Evolutionary conservation across 92 coral and sea anemone genomes (phyloP).

Genomic region (Epizoanthus stellaris): DNA sequence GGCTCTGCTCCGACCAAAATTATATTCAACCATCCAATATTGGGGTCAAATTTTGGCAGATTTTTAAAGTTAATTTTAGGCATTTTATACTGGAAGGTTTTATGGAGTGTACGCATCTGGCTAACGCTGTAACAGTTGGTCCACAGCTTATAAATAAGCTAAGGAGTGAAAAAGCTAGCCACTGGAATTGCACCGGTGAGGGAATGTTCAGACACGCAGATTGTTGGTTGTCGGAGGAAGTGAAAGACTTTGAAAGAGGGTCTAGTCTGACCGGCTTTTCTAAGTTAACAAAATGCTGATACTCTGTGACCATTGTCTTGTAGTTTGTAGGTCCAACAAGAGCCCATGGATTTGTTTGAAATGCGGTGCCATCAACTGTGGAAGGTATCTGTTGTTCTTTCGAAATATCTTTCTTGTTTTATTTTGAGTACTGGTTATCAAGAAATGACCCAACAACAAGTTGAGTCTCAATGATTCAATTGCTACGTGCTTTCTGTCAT

Average conservation of each 20-base stretch:
- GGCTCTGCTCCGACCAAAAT: constrained; percentile 62
- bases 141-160: constrained; percentile 87
- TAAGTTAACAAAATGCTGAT: constrained; percentile 11
- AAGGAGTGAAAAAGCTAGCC: constrained; percentile 76
- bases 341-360: constrained; percentile 98
- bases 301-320: constrained; percentile 13
- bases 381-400: constrained; percentile 70
- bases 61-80: constrained; percentile 40
- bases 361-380: constrained; percentile 91
- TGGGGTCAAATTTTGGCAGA: constrained; percentile 58
- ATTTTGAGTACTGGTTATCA: background rate
- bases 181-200: constrained; percentile 93
- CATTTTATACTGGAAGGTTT: constrained; percentile 41
- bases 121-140: constrained; percentile 85
- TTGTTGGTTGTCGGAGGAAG: background rate
- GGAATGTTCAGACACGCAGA: constrained; percentile 2
- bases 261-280: constrained; percentile 26
- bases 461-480: constrained; percentile 13
- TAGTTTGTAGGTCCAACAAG: constrained; percentile 93
- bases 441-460: background rate
- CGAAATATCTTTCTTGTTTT: background rate
- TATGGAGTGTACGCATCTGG: constrained; percentile 98
- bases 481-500: background rate
- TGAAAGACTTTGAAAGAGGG: background rate
- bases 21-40: constrained; percentile 37